Percentiles rank a stretch among this genome's conserved stretches.
Conservation (phyloP, 37 sponge, comb jelly and placozoan genomes). For the Beroe ovata region DNA sequence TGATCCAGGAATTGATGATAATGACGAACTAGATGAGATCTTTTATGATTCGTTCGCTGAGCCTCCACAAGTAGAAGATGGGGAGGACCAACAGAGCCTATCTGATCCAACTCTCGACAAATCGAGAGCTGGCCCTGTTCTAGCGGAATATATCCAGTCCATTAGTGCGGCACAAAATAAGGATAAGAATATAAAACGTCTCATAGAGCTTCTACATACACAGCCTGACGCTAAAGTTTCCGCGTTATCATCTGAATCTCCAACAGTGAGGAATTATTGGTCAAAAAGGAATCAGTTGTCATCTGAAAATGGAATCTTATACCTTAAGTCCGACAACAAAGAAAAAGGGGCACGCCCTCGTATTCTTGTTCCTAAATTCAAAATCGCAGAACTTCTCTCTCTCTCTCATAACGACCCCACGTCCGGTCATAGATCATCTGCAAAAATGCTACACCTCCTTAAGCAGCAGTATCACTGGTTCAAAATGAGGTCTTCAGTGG, state of each 20-base stretch:
- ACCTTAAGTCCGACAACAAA: background rate
- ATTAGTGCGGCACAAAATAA: too few species aligned
- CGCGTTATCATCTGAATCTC: background rate
- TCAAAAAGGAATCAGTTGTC: background rate
- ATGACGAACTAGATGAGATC: too few species aligned
- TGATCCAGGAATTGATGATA: too few species aligned
- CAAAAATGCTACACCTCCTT: background rate
- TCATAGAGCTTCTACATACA: too few species aligned
- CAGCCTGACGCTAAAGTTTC: too few species aligned
- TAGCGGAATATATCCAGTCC: too few species aligned
- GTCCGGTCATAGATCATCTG: background rate
- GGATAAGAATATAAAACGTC: too few species aligned
- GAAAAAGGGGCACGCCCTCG: background rate
- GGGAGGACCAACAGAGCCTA: too few species aligned
- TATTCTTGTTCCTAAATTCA: background rate
- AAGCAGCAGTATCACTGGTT: conserved; percentile 1
- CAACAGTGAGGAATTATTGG: background rate
- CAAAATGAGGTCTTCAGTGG: background rate
- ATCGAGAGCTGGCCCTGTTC: too few species aligned
- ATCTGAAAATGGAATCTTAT: background rate
- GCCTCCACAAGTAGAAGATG: too few species aligned
- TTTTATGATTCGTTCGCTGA: too few species aligned
- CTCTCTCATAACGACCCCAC: background rate
- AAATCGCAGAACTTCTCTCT: background rate
- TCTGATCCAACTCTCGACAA: too few species aligned